Evolutionary conservation across 2,113 vertebrate genomes (phyloP).

Genomic region (Platycercus adscitus): DNA sequence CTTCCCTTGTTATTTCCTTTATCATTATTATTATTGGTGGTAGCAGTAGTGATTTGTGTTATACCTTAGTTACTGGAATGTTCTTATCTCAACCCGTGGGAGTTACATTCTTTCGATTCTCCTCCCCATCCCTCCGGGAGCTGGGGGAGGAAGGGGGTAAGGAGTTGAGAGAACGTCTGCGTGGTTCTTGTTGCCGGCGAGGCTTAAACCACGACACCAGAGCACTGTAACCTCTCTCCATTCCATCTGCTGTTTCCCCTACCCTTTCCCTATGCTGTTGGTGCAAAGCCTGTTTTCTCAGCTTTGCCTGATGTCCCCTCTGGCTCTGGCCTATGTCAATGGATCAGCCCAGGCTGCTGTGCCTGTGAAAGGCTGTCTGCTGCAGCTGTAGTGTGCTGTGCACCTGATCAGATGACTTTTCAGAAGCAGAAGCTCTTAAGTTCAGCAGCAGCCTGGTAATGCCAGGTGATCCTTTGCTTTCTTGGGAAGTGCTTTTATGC

Average conservation of each 20-base stretch:
- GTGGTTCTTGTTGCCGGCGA: too few relatives aligned
- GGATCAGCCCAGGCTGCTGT: rapidly evolving
- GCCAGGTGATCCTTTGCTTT: background rate
- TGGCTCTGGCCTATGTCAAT: background rate
- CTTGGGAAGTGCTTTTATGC: background rate
- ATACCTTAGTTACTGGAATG: too few relatives aligned
- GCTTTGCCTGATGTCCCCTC: background rate
- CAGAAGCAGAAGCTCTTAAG: background rate
- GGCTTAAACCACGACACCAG: too few relatives aligned
- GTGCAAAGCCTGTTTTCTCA: background rate
- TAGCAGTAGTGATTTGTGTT: too few relatives aligned
- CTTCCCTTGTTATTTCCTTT: too few relatives aligned
- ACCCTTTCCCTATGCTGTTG: background rate
- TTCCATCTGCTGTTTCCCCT: background rate
- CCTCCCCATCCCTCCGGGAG: too few relatives aligned
- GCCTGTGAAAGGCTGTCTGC: background rate
- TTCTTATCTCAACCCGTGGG: too few relatives aligned
- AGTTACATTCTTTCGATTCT: too few relatives aligned
- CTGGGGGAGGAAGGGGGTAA: too few relatives aligned
- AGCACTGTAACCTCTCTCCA: background rate
- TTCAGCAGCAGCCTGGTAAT: background rate
- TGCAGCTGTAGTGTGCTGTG: background rate
- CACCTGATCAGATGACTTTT: background rate
- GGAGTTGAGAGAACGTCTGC: too few relatives aligned
- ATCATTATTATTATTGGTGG: too few relatives aligned